Percentiles rank a stretch among this genome's conserved stretches.
These are phyloP conservation scores for Falco biarmicus DNA, from an alignment of 2,797 vertebrate species.

Conservation along the genomic window DNA sequence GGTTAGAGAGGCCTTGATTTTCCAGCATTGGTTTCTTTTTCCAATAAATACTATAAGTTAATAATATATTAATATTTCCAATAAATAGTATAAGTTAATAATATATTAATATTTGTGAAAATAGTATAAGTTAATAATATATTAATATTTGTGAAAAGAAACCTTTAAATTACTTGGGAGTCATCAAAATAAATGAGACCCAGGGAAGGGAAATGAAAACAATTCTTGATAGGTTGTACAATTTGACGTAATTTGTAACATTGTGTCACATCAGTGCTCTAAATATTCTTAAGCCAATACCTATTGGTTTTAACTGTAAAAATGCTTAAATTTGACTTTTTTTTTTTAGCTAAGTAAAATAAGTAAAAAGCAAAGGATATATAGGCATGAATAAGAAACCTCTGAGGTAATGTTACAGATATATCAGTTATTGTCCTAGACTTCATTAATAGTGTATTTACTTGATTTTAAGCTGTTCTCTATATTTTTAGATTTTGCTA, in stretches of 20 bases:
- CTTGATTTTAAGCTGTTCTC: neutral
- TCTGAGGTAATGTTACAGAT: neutral
- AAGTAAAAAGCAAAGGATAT: neutral
- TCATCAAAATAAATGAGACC: neutral
- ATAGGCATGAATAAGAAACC: neutral
- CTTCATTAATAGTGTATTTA: neutral
- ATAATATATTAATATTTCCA: neutral
- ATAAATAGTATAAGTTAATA: neutral
- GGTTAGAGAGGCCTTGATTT: neutral
- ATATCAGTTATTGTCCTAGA: neutral
- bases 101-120: neutral
- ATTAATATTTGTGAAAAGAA: neutral
- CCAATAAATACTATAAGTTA: neutral
- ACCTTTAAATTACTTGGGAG: neutral
- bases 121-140: neutral
- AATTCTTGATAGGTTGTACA: neutral
- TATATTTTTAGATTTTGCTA: slow-evolving; percentile 1
- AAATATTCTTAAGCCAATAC: neutral
- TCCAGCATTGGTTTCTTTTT: neutral
- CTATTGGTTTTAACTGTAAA: neutral
- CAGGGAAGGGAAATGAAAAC: neutral
- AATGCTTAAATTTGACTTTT: neutral
- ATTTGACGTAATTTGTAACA: neutral
- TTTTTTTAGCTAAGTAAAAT: neutral
- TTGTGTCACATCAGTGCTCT: neutral